These are phyloP conservation scores for Rhizomys pruinosus DNA, from an alignment of 2,113 vertebrate genomes.

Conservation along the genomic window DNA sequence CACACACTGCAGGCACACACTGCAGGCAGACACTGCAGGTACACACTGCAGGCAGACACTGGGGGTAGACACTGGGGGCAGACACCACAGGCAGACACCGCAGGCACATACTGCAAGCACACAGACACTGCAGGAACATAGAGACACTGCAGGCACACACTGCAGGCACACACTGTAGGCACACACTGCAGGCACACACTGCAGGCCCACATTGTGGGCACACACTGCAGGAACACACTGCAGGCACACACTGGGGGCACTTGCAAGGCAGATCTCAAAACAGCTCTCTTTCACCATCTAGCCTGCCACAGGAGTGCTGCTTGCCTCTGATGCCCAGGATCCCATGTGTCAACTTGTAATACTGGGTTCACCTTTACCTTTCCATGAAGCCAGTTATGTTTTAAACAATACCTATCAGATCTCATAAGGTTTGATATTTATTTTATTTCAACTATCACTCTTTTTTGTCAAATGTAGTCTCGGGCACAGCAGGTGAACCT, in stretches of 20 bases:
- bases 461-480: constrained; percentile 87
- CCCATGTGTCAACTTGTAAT: neutral
- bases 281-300: neutral
- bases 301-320: neutral
- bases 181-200: too few species aligned
- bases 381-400: constrained; percentile 76
- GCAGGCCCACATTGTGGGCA: too few species aligned
- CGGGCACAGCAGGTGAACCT: constrained; percentile 87
- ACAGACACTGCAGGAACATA: too few species aligned
- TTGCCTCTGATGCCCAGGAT: neutral
- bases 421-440: constrained; percentile 86
- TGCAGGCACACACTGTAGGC: too few species aligned
- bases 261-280: neutral
- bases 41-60: too few species aligned
- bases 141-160: too few species aligned
- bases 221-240: too few species aligned
- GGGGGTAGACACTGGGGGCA: too few species aligned
- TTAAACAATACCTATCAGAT: constrained; percentile 83
- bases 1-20: too few species aligned
- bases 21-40: too few species aligned
- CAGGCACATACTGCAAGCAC: too few species aligned
- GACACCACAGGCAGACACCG: too few species aligned
- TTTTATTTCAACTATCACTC: constrained; percentile 89
- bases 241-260: neutral
- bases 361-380: constrained; percentile 78